Conservation (phyloP, 2,888 invertebrate species). For the Tetramorium bicarinatum region DNA sequence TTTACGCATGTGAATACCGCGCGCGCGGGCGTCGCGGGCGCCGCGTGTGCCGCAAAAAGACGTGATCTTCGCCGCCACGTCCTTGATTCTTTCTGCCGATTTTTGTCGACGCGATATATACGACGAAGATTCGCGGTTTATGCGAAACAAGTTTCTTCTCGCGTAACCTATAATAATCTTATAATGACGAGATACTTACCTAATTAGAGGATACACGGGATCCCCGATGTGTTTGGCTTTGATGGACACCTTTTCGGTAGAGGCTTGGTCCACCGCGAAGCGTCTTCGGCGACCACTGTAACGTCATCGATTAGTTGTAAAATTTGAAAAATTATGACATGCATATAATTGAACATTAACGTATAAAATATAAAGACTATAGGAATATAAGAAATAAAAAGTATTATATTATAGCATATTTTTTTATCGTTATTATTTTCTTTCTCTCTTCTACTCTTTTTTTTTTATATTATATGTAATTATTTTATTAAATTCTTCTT, state of each 20-base stretch:
- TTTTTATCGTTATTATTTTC: neutral
- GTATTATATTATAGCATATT: neutral
- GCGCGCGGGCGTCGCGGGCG: neutral
- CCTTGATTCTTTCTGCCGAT: neutral
- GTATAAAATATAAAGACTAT: neutral
- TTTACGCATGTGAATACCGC: conserved; percentile 10
- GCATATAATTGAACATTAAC: neutral
- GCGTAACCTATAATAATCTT: neutral
- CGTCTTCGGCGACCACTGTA: conserved; percentile 61
- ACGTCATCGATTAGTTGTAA: neutral
- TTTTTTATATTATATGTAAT: neutral
- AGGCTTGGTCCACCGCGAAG: conserved; percentile 47
- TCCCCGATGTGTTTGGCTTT: conserved; percentile 52
- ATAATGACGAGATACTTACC: conserved; percentile 46
- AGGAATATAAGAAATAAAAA: neutral
- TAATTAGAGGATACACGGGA: conserved; percentile 57
- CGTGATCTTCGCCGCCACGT: neutral
- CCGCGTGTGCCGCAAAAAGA: neutral
- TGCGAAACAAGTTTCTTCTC: neutral
- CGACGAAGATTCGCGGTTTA: neutral
- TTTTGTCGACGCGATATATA: neutral
- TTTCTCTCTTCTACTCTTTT: neutral
- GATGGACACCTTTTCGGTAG: conserved; percentile 46
- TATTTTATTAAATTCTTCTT: conserved; percentile 10
- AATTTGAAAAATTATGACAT: neutral